phyloP scores from a whole-genome alignment of 2,888 invertebrate genomes.

The Myopa testacea region DNA sequence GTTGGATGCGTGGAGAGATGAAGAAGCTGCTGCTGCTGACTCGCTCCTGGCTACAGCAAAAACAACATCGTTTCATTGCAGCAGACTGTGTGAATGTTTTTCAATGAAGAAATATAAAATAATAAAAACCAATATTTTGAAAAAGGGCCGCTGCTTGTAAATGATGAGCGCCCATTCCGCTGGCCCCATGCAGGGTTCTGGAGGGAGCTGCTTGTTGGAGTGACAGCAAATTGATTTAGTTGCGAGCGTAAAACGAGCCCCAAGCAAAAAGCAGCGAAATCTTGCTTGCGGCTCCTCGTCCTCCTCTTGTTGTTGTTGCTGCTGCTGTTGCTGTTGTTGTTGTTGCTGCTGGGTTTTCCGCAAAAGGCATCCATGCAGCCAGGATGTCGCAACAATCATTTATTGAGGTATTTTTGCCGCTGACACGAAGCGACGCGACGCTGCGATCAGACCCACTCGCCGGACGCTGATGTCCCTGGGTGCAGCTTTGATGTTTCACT shows the following conservation, averaged over 20 bases:
- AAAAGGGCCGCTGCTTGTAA: constrained; percentile 10
- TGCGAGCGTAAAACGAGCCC: constrained; percentile 18
- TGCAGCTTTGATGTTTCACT: constrained; percentile 34
- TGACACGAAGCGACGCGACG: constrained; percentile 9
- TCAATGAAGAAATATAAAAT: background rate
- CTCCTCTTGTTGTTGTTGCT: background rate
- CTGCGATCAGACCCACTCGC: constrained; percentile 4
- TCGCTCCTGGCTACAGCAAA: background rate
- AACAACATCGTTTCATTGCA: background rate
- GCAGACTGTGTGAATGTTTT: background rate
- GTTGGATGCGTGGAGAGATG: background rate
- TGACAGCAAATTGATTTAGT: constrained; percentile 36
- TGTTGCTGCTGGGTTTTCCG: constrained; percentile 5
- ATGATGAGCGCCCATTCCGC: background rate
- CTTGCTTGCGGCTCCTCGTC: background rate
- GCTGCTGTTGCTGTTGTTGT: background rate
- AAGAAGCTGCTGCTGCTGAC: background rate
- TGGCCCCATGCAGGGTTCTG: constrained; percentile 2
- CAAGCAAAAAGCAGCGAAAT: background rate
- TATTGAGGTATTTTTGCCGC: constrained; percentile 8
- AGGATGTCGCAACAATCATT: constrained; percentile 35
- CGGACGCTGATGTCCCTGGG: constrained; percentile 29
- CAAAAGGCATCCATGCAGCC: background rate
- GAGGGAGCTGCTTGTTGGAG: constrained; percentile 13
- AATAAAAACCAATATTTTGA: background rate